Percentiles rank a stretch among this genome's conserved stretches.
These are phyloP conservation scores for Drosophila eohydei DNA, from an alignment of 2,888 invertebrate genomes.

Conservation along the genomic window DNA sequence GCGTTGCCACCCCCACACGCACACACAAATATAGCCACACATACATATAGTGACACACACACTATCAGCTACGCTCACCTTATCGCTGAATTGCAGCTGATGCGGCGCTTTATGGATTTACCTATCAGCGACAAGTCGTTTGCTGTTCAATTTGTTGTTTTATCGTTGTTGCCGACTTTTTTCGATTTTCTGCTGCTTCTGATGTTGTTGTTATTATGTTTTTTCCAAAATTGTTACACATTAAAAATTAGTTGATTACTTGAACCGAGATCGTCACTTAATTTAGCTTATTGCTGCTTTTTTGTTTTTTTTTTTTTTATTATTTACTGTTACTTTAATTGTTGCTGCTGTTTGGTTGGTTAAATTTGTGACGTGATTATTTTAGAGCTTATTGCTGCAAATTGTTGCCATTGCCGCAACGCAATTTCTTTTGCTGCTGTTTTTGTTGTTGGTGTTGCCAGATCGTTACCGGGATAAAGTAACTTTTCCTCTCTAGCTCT, in stretches of 20 bases:
- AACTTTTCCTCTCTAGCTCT: slow-evolving; percentile 54
- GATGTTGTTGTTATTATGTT: slow-evolving; percentile 8
- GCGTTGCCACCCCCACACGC: not conserved
- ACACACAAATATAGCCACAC: not conserved
- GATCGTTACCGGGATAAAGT: slow-evolving; percentile 70
- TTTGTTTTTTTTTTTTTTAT: slow-evolving; percentile 1
- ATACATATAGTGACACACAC: not conserved
- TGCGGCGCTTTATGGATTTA: slow-evolving; percentile 58
- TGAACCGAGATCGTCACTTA: slow-evolving; percentile 26
- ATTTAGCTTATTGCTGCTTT: slow-evolving; percentile 6
- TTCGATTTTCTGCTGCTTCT: slow-evolving; percentile 29
- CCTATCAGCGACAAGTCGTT: slow-evolving; percentile 60
- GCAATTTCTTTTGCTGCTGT: slow-evolving; percentile 69
- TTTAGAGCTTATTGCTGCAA: slow-evolving; percentile 55
- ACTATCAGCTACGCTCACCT: slow-evolving; percentile 61
- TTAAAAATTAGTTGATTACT: slow-evolving; percentile 37
- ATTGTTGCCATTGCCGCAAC: slow-evolving; percentile 66
- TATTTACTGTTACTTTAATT: slow-evolving; percentile 4
- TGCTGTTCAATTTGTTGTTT: slow-evolving; percentile 41
- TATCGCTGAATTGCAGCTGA: slow-evolving; percentile 76
- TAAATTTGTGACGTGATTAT: slow-evolving; percentile 24
- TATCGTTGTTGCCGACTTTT: slow-evolving; percentile 29
- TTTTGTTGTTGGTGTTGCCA: slow-evolving; percentile 76
- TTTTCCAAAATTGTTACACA: slow-evolving; percentile 48
- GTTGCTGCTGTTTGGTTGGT: slow-evolving; percentile 11